Evolutionary conservation across 2,888 invertebrate species (phyloP).

Genomic region (Aradus depressus): DNA sequence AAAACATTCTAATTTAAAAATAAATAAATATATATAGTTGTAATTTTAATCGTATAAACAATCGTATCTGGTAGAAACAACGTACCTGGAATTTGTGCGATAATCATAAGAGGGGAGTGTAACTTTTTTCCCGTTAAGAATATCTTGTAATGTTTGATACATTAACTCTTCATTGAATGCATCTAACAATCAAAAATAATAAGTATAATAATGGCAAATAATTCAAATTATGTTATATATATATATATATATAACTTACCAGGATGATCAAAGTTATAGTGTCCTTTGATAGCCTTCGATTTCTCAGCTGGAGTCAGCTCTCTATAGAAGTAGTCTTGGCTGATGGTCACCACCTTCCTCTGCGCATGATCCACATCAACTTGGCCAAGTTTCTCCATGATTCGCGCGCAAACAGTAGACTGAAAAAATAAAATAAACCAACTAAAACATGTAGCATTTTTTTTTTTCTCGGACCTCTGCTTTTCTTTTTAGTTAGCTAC

Average conservation of each 20-base stretch:
- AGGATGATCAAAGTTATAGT: slow-evolving; percentile 98
- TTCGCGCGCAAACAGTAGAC: slow-evolving; percentile 96
- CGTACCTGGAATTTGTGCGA: slow-evolving; percentile 75
- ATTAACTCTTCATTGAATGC: slow-evolving; percentile 88
- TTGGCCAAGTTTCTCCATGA: slow-evolving; percentile 92
- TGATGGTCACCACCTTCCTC: slow-evolving; percentile 84
- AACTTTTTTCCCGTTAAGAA: slow-evolving; percentile 75
- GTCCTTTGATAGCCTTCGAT: slow-evolving; percentile 71
- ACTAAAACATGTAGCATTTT: too few species aligned
- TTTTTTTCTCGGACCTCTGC: too few species aligned
- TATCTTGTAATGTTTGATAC: slow-evolving; percentile 63
- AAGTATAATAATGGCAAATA: neutral
- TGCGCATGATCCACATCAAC: slow-evolving; percentile 80
- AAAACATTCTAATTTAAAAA: too few species aligned
- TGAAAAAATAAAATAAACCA: slow-evolving; percentile 39
- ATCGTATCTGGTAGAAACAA: slow-evolving; percentile 18
- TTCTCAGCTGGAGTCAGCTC: slow-evolving; percentile 71
- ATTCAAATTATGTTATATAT: neutral
- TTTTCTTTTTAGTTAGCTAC: too few species aligned
- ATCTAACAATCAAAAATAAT: slow-evolving; percentile 42
- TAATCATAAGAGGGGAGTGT: slow-evolving; percentile 91
- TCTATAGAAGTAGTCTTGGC: slow-evolving; percentile 94
- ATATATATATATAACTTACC: slow-evolving; percentile 35
- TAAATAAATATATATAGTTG: neutral
- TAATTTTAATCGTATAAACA: neutral